Percentiles rank a stretch among this genome's conserved stretches.
Evolutionary conservation across 2,888 invertebrate genomes (phyloP).

Genomic region (Macropis europaea): DNA sequence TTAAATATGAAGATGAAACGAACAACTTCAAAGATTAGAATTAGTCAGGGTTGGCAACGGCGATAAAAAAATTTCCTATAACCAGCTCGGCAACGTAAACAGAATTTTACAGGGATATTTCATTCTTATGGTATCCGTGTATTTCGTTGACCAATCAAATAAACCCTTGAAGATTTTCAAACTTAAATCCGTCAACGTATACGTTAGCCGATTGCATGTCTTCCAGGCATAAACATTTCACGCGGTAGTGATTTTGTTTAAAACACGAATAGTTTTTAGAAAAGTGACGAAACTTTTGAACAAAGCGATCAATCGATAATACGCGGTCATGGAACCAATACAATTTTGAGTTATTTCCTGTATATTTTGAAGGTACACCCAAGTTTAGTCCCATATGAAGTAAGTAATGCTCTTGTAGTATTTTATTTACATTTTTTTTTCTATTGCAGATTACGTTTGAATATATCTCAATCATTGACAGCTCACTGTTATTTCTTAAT

Average conservation of each 20-base stretch:
- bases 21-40: no score
- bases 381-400: not conserved
- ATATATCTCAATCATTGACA: not conserved
- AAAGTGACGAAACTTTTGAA: not conserved
- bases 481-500: not conserved
- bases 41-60: no score
- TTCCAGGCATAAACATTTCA: not conserved
- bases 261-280: not conserved
- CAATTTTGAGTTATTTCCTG: not conserved
- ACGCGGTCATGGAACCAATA: not conserved
- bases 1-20: no score
- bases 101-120: slow-evolving; percentile 4
- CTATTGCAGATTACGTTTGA: slow-evolving; percentile 17
- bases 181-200: slow-evolving; percentile 20
- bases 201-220: not conserved
- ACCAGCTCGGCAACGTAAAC: no score
- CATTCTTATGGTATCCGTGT: not conserved
- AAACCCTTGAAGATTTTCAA: slow-evolving; percentile 21
- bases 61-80: no score
- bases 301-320: no score
- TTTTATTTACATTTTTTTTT: not conserved
- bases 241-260: not conserved
- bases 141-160: slow-evolving; percentile 3
- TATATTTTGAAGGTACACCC: not conserved
- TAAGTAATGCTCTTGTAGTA: not conserved